phyloP scores from a whole-genome alignment of 1,140 invertebrate species.

The Formica exsecta region DNA sequence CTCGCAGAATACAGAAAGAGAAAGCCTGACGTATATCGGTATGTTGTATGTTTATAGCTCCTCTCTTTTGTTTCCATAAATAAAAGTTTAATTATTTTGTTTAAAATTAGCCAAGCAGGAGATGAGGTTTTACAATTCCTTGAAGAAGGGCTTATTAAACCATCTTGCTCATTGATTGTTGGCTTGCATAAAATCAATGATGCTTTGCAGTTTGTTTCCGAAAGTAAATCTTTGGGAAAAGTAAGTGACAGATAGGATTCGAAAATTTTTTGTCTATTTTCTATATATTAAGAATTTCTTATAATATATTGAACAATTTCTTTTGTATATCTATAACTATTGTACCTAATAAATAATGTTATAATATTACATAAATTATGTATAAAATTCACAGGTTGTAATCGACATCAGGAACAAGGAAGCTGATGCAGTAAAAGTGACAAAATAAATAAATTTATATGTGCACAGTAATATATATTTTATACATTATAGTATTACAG shows the following conservation, averaged over 20 bases:
- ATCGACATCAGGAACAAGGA: slow-evolving; percentile 80
- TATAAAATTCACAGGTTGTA: slow-evolving; percentile 74
- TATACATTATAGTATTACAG: background rate
- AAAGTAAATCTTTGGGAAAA: slow-evolving; percentile 80
- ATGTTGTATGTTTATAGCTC: slow-evolving; percentile 51
- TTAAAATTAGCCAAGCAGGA: slow-evolving; percentile 78
- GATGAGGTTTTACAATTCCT: slow-evolving; percentile 82
- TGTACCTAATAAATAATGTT: background rate
- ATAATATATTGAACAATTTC: background rate
- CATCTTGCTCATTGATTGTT: slow-evolving; percentile 74
- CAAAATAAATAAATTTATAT: slow-evolving; percentile 27
- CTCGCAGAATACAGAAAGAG: slow-evolving; percentile 86
- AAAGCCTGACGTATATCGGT: slow-evolving; percentile 86
- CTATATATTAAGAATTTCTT: background rate
- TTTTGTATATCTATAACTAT: background rate
- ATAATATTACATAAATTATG: background rate
- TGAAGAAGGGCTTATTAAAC: slow-evolving; percentile 82
- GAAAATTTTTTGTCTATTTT: background rate
- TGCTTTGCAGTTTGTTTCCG: slow-evolving; percentile 76
- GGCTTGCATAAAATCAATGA: slow-evolving; percentile 81
- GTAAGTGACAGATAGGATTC: slow-evolving; percentile 66
- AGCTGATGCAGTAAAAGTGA: slow-evolving; percentile 44
- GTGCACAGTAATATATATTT: slow-evolving; percentile 12
- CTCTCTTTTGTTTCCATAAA: background rate
- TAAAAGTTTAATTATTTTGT: slow-evolving; percentile 29